Evolutionary conservation across 2,888 invertebrate species (phyloP).

Genomic region (Meiosimyza platycephala): DNA sequence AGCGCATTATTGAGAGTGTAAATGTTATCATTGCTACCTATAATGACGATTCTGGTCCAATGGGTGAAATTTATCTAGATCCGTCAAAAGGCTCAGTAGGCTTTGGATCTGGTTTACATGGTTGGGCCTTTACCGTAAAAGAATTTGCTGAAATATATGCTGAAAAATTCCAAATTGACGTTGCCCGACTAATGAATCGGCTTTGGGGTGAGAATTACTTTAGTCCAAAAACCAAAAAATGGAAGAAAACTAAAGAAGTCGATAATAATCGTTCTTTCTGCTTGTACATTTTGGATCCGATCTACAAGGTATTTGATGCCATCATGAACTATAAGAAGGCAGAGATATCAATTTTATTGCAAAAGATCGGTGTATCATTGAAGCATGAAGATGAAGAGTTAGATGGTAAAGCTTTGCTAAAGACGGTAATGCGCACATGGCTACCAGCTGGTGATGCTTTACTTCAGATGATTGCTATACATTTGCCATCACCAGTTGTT

Average conservation of each 20-base stretch:
- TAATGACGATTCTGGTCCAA: slow-evolving; percentile 96
- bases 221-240: slow-evolving; percentile 96
- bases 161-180: slow-evolving; percentile 98
- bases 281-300: slow-evolving; percentile 98
- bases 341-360: slow-evolving; percentile 86
- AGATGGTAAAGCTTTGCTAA: slow-evolving; percentile 95
- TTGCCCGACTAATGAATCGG: slow-evolving; percentile 95
- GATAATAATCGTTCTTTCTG: slow-evolving; percentile 98
- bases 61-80: slow-evolving; percentile 98
- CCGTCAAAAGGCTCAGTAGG: slow-evolving; percentile 99
- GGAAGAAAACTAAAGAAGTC: slow-evolving; percentile 90
- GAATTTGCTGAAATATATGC: slow-evolving; percentile 99
- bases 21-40: slow-evolving; percentile 99
- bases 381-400: slow-evolving; percentile 96
- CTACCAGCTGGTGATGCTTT: slow-evolving; percentile 99
- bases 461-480: slow-evolving; percentile 99
- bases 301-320: slow-evolving; percentile 89
- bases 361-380: slow-evolving; percentile 91
- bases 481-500: slow-evolving; percentile 97
- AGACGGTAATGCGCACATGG: slow-evolving; percentile 99
- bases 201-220: slow-evolving; percentile 99
- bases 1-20: slow-evolving; percentile 98
- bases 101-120: slow-evolving; percentile 99
- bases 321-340: slow-evolving; percentile 96
- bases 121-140: slow-evolving; percentile 99